Evolutionary conservation across 2,888 invertebrate species (phyloP), one percentile per base, ranked within the genome.

Genomic region (Drosophila austrosaltans): DNA sequence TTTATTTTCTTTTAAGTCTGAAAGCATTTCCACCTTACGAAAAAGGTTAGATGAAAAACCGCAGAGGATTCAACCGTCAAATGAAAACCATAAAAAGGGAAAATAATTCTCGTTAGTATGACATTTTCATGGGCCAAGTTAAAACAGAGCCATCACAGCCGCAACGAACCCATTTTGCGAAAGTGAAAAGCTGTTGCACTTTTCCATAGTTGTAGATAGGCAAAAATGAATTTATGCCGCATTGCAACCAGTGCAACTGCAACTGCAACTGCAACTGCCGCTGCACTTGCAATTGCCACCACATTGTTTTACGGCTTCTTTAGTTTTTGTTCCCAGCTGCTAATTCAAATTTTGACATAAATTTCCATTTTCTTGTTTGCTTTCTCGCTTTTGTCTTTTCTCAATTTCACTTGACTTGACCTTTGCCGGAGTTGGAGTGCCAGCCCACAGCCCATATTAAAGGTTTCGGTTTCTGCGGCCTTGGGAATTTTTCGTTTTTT

Each of bases 291-390:
- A 22, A 28, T 48, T 61, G 48, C 48, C 48, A 48, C 57, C 8
- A 53, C 76, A 75, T 73, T 73, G 75, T 73, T 59, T 67, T 59
- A 16, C 25, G 16, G 22, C 60, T 30, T 57, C 63, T 69, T 68
- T 44, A 57, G 30, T 44, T 59, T 25, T 36, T 57, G 39, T 75
- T 77, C 75, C 68, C 82, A 75, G 68, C 71, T 36, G 71, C 73
- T 76, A 78, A 87, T 87, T 86, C 81, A 86, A 81, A 82, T 86
- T 89, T 86, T 89, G 89, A 87, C 89, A 86, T 89, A 82, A 89
- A 87, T 85, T 86, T 78, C 73, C 42, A 25, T 59, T 66, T 65
- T 48, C 57, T 61, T 58, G 36, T 77, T 48, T 75, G 65, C 86
- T 89, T 87, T 89, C 86, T 85, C 89, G 82, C 87, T 77, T 84